Evolutionary conservation across 2,797 vertebrate genomes (phyloP).

Genomic region (Steatocranus sp.): DNA sequence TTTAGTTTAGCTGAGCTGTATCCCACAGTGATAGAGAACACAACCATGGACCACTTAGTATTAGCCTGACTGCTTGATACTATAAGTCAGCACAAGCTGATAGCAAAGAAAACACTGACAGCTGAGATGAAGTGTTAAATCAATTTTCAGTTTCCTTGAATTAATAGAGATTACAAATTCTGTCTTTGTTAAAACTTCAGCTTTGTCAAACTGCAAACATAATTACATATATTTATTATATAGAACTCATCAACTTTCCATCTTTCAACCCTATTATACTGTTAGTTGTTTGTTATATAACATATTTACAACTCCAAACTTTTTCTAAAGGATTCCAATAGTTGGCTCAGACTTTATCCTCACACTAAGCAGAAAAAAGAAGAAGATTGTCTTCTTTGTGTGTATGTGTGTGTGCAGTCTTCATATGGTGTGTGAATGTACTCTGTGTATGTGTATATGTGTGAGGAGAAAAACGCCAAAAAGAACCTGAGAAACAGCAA

Average conservation of each 20-base stretch:
- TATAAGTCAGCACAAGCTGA: conserved; percentile 1
- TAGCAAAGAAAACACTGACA: neutral
- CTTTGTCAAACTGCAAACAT: neutral
- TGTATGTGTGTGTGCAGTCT: neutral
- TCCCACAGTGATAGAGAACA: neutral
- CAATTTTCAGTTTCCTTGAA: neutral
- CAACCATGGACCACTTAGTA: conserved; percentile 13
- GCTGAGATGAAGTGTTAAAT: conserved; percentile 3
- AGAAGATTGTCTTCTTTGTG: neutral
- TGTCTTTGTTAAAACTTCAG: neutral
- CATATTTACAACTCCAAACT: neutral
- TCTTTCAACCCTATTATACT: neutral
- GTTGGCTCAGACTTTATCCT: neutral
- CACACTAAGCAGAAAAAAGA: neutral
- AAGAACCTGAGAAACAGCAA: conserved; percentile 39
- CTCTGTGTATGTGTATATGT: neutral
- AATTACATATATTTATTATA: neutral
- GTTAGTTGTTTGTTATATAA: neutral
- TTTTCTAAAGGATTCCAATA: neutral
- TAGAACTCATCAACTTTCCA: neutral
- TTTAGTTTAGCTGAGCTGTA: neutral
- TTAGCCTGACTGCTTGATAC: neutral
- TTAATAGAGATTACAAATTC: conserved; percentile 21
- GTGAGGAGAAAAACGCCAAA: conserved; percentile 15
- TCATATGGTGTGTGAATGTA: conserved; percentile 27